Conservation (phyloP, 2,888 invertebrate species). For the Teleiodes luculella region DNA sequence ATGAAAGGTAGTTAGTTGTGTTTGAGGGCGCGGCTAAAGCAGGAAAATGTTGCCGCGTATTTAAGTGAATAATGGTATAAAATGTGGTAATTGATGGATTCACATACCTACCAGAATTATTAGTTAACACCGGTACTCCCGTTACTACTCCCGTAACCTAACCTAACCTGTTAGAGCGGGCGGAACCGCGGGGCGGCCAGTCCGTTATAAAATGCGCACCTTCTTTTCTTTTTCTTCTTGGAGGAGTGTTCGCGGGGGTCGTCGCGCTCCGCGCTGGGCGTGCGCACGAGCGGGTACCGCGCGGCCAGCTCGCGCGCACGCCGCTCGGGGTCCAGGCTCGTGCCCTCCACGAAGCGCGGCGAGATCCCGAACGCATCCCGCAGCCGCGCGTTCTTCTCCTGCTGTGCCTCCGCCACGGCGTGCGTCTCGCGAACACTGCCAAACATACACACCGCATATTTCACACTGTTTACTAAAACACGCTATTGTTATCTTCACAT, state of each 20-base stretch:
- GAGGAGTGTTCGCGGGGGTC: constrained; percentile 68
- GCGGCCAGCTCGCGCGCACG: constrained; percentile 74
- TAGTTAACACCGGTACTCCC: too few relatives aligned
- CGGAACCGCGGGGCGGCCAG: too few relatives aligned
- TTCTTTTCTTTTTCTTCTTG: constrained; percentile 86
- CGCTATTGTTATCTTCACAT: background rate
- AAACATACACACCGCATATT: background rate
- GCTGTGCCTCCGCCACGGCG: constrained; percentile 96
- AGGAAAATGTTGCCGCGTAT: too few relatives aligned
- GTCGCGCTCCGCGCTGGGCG: constrained; percentile 83
- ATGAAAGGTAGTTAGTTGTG: too few relatives aligned
- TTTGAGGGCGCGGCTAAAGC: too few relatives aligned
- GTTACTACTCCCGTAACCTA: too few relatives aligned
- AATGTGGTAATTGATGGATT: too few relatives aligned
- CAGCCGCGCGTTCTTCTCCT: constrained; percentile 95
- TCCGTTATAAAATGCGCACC: constrained; percentile 61
- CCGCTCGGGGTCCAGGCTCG: constrained; percentile 90
- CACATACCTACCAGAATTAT: too few relatives aligned
- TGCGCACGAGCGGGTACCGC: constrained; percentile 85
- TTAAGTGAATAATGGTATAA: too few relatives aligned
- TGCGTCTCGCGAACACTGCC: constrained; percentile 95
- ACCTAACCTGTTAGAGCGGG: too few relatives aligned
- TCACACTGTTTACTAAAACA: background rate
- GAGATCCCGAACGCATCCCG: constrained; percentile 97
- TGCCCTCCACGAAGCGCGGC: constrained; percentile 95